phyloP scores from a whole-genome alignment of 2,113 vertebrate species.

The Ceyx melanurus region DNA sequence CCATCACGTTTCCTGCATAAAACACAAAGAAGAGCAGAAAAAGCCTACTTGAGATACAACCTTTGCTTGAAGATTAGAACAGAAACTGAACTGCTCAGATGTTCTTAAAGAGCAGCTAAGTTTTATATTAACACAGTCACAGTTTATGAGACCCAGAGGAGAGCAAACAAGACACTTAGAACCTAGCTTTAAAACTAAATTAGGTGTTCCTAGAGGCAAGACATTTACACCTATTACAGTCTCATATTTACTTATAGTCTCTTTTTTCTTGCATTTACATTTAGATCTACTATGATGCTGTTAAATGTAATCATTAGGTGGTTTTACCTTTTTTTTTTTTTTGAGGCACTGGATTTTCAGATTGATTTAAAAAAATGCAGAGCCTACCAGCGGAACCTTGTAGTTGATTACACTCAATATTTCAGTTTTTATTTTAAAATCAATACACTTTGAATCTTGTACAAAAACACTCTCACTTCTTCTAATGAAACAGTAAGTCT shows the following conservation, averaged over 20 bases:
- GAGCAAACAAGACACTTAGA: background rate
- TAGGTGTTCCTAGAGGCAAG: constrained; percentile 22
- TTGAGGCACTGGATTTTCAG: background rate
- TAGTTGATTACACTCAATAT: background rate
- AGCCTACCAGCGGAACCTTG: background rate
- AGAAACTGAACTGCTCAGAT: background rate
- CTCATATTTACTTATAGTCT: constrained; percentile 4
- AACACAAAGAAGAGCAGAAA: background rate
- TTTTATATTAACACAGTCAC: constrained; percentile 9
- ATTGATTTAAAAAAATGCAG: background rate
- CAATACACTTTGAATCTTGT: background rate
- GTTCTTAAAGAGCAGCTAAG: constrained; percentile 17
- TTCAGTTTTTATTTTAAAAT: background rate
- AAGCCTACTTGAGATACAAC: background rate
- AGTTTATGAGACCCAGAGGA: constrained; percentile 21
- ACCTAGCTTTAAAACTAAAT: constrained; percentile 39
- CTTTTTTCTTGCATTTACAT: background rate
- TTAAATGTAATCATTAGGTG: background rate
- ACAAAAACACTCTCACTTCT: background rate
- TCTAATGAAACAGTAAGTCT: background rate
- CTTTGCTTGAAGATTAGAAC: constrained; percentile 5
- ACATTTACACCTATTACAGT: constrained; percentile 13
- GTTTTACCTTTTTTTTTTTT: background rate
- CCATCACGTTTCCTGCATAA: rapidly evolving
- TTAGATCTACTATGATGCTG: background rate